A percentile compares a stretch with the other conserved stretches of the same genome.
These are phyloP conservation scores for Cheirogaleus major DNA, from an alignment of 2,797 vertebrate species.

Conservation along the genomic window DNA sequence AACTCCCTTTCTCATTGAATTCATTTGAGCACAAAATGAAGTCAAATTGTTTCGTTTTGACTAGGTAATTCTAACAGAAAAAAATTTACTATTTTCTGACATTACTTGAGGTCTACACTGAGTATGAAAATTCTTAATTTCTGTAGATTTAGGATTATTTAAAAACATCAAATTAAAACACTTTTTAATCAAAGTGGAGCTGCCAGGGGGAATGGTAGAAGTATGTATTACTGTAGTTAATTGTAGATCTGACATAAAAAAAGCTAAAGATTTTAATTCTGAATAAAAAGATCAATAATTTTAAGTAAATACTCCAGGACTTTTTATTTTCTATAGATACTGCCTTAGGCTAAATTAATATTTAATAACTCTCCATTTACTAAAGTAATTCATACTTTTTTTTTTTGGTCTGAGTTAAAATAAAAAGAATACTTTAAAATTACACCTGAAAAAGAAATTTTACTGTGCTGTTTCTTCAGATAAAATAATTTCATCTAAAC, in stretches of 20 bases:
- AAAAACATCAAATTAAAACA: conserved; percentile 18
- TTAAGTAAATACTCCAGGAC: not conserved
- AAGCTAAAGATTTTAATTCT: conserved; percentile 50
- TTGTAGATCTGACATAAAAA: not conserved
- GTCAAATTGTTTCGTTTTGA: conserved; percentile 23
- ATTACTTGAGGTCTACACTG: not conserved
- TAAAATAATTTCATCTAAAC: conserved; percentile 45
- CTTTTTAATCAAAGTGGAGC: not conserved
- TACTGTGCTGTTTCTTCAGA: not conserved
- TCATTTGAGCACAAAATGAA: not conserved
- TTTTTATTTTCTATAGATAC: conserved; percentile 6
- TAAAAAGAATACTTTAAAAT: conserved; percentile 26
- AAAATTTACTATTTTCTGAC: not conserved
- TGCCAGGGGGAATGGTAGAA: not conserved
- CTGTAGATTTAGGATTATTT: not conserved
- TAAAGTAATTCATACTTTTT: not conserved
- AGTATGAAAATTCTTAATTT: not conserved
- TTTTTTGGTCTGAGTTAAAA: not conserved
- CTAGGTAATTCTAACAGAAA: not conserved
- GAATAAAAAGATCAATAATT: not conserved
- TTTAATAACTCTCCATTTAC: not conserved
- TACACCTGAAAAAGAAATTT: conserved; percentile 33
- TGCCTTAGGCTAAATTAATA: not conserved
- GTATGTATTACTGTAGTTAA: not conserved
- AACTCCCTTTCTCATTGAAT: not conserved